These are phyloP conservation scores for Apamea anceps DNA, from an alignment of 2,888 invertebrate genomes.

Conservation along the genomic window DNA sequence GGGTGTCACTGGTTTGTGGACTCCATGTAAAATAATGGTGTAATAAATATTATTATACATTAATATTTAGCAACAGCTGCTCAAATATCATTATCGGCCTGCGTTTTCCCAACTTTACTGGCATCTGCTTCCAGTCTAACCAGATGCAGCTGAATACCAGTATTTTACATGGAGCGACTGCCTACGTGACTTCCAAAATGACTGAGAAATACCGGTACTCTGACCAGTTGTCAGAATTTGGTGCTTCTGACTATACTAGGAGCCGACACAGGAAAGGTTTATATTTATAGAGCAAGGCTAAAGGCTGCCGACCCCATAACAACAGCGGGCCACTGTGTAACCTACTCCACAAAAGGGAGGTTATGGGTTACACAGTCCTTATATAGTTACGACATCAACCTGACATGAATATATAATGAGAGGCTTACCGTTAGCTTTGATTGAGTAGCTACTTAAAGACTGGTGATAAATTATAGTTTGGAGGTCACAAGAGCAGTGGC, in stretches of 20 bases:
- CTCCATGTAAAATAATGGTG: too few species aligned
- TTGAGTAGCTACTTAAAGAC: slow-evolving; percentile 24
- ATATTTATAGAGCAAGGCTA: slow-evolving; percentile 28
- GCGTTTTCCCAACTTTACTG: too few species aligned
- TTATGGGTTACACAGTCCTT: slow-evolving; percentile 65
- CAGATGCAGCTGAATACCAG: not conserved
- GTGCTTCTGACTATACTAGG: not conserved
- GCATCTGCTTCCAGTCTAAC: not conserved
- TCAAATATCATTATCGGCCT: too few species aligned
- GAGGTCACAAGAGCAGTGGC: slow-evolving; percentile 15
- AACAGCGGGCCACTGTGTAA: slow-evolving; percentile 53
- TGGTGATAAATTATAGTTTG: slow-evolving; percentile 16
- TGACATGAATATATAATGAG: slow-evolving; percentile 33
- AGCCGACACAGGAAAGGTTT: not conserved
- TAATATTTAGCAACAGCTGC: too few species aligned
- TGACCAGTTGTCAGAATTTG: not conserved
- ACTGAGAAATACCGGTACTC: not conserved
- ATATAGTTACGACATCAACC: slow-evolving; percentile 42
- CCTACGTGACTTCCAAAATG: not conserved
- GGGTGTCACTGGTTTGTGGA: not conserved
- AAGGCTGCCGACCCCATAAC: slow-evolving; percentile 44
- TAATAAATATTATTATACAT: too few species aligned
- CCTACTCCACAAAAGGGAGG: slow-evolving; percentile 61
- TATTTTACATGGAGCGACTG: not conserved
- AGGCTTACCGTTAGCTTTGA: slow-evolving; percentile 15